These are phyloP conservation scores for Calidris pugnax DNA, from an alignment of 2,113 vertebrate species.

Conservation along the genomic window DNA sequence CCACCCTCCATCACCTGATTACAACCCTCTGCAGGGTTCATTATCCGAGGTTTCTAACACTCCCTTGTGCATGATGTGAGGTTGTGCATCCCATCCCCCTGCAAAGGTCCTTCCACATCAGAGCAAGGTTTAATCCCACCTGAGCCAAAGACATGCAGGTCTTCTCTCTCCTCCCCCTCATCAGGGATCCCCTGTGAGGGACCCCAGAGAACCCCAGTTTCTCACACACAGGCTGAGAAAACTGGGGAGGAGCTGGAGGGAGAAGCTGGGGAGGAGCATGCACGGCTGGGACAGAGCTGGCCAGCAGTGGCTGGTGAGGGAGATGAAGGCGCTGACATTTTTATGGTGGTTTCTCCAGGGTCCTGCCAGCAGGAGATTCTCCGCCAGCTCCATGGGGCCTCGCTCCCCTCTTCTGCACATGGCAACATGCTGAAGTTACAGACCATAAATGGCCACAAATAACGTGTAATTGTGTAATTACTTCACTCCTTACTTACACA, in stretches of 20 bases:
- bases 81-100: neutral
- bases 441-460: constrained; percentile 60
- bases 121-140: neutral
- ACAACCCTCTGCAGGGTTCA: neutral
- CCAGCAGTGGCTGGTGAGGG: accelerated
- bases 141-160: neutral
- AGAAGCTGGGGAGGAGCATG: neutral
- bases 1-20: neutral
- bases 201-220: neutral
- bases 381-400: neutral
- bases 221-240: neutral
- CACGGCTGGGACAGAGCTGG: neutral
- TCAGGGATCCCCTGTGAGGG: too few relatives aligned
- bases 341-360: neutral
- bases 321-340: neutral
- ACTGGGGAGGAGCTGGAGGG: neutral
- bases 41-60: accelerated
- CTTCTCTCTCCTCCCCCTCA: neutral
- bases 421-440: constrained; percentile 47
- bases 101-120: neutral
- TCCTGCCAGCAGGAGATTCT: neutral
- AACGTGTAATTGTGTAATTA: constrained; percentile 64
- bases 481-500: constrained; percentile 62
- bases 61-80: accelerated
- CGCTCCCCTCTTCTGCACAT: neutral